phyloP scores from a whole-genome alignment of 2,113 vertebrate species.

The Candoia aspera region DNA sequence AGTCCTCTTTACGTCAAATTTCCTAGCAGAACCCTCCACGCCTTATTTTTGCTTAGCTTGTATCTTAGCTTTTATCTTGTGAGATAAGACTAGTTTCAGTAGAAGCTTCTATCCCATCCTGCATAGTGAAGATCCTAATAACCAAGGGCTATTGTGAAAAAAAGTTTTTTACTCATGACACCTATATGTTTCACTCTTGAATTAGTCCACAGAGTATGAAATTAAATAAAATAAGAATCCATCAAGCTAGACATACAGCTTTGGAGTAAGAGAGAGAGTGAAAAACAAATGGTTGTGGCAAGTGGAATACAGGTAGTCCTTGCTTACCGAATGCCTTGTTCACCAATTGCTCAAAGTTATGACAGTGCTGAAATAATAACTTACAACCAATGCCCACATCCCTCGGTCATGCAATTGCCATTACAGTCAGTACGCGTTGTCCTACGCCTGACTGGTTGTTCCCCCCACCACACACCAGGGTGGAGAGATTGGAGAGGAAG shows the following conservation, averaged over 20 bases:
- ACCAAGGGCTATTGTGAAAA: not conserved
- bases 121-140: not conserved
- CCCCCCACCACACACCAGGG: not conserved
- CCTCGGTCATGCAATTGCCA: not conserved
- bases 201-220: not conserved
- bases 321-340: not conserved
- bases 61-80: not conserved
- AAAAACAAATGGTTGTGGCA: not conserved
- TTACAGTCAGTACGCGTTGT: not conserved
- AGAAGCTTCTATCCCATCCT: not conserved
- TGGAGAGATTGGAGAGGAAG: not conserved
- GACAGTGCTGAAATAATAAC: not conserved
- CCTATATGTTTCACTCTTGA: not conserved
- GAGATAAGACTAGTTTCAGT: not conserved
- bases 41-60: not conserved
- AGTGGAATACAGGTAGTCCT: not conserved
- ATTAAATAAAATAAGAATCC: not conserved
- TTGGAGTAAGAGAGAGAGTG: not conserved
- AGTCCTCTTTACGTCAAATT: not conserved
- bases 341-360: not conserved
- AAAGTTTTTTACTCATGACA: not conserved
- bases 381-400: not conserved
- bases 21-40: not conserved
- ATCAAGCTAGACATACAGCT: not conserved
- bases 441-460: not conserved